Conservation (phyloP, 2,113 vertebrate genomes). For the Ibidorhyncha struthersii region DNA sequence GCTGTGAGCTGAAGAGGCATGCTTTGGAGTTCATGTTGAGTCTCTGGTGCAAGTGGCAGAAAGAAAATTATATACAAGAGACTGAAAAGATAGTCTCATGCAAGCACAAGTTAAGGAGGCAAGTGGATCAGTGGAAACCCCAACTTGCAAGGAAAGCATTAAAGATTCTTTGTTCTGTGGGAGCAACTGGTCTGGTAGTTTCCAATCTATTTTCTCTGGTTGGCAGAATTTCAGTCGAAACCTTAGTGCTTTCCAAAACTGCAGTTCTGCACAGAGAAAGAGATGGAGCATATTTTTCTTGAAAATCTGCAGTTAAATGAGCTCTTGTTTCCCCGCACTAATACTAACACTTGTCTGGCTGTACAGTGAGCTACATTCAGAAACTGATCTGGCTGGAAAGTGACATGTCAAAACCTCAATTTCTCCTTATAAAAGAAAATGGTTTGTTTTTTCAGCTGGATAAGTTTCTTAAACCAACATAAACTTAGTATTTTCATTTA, state of each 20-base stretch:
- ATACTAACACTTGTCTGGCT: background rate
- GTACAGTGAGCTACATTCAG: background rate
- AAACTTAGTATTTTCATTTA: background rate
- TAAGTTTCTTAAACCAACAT: background rate
- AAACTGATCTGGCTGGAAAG: background rate
- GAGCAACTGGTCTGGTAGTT: background rate
- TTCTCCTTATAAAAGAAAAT: background rate
- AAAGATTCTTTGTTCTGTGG: background rate
- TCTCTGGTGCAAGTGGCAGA: background rate
- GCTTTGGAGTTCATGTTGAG: background rate
- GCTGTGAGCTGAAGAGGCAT: background rate
- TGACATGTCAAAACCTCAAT: background rate
- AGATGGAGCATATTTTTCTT: background rate
- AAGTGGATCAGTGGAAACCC: background rate
- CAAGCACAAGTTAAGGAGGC: background rate
- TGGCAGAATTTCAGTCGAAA: slow-evolving; percentile 10
- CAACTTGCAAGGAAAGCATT: background rate
- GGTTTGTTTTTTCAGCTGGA: background rate
- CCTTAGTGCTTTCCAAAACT: background rate
- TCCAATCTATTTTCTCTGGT: background rate
- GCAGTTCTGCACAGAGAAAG: background rate
- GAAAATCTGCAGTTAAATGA: background rate
- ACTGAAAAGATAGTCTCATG: background rate
- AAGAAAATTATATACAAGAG: background rate
- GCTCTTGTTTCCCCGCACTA: background rate